These are phyloP conservation scores for Thaleichthys pacificus DNA, from an alignment of 2,797 vertebrate genomes.

Conservation along the genomic window DNA sequence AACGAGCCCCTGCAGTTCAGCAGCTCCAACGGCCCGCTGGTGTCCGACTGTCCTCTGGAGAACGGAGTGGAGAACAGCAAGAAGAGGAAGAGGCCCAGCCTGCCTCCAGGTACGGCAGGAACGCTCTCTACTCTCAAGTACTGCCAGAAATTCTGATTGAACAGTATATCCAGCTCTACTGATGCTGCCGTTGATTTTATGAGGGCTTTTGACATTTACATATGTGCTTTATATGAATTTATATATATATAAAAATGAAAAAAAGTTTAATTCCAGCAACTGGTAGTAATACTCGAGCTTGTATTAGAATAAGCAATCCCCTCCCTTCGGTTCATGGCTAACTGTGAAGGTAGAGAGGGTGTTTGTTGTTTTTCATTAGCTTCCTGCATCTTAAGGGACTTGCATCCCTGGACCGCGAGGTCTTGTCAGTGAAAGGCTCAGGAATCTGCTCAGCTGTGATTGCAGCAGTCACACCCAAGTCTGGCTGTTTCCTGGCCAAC, in stretches of 20 bases:
- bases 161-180: not conserved
- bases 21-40: slow-evolving; percentile 69
- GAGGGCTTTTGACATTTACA: too few relatives aligned
- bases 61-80: slow-evolving; percentile 81
- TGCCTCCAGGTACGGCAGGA: slow-evolving; percentile 79
- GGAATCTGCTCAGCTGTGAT: slow-evolving; percentile 53
- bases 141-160: not conserved
- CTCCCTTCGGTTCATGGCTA: not conserved
- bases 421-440: slow-evolving; percentile 58
- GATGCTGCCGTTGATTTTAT: not conserved
- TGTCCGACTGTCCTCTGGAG: slow-evolving; percentile 78
- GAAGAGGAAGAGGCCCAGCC: slow-evolving; percentile 83
- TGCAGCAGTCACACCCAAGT: slow-evolving; percentile 36
- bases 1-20: slow-evolving; percentile 82
- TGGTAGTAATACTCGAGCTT: not conserved
- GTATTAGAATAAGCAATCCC: not conserved
- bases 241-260: too few relatives aligned
- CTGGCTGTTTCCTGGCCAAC: slow-evolving; percentile 61
- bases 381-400: slow-evolving; percentile 51
- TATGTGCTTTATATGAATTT: too few relatives aligned
- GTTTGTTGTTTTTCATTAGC: slow-evolving; percentile 2
- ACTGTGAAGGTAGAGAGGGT: not conserved
- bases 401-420: slow-evolving; percentile 60
- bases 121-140: not conserved
- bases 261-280: not conserved